phyloP scores from a whole-genome alignment of 2,797 vertebrate species.

The Sebastes steindachneri region DNA sequence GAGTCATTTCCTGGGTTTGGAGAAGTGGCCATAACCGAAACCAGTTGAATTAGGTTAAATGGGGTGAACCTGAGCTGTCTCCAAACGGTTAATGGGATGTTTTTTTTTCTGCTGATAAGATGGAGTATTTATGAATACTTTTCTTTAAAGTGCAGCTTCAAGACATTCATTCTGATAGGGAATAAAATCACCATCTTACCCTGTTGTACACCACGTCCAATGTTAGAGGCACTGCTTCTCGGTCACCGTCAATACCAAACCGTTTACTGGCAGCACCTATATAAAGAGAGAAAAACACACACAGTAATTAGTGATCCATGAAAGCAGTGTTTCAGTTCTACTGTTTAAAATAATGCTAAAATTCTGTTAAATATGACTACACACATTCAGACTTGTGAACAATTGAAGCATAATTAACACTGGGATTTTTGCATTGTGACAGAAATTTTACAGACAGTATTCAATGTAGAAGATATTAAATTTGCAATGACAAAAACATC shows the following conservation, averaged over 20 bases:
- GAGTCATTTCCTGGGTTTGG: background rate
- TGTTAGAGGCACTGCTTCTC: conserved; percentile 93
- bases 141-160: background rate
- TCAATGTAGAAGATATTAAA: background rate
- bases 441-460: background rate
- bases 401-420: background rate
- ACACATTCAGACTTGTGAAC: background rate
- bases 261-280: conserved; percentile 94
- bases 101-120: background rate
- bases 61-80: background rate
- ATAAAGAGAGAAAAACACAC: background rate
- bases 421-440: background rate
- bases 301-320: background rate
- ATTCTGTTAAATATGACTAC: background rate
- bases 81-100: fast-evolving
- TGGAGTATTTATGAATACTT: background rate
- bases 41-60: background rate
- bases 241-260: conserved; percentile 95
- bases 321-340: background rate
- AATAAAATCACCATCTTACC: conserved; percentile 74
- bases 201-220: conserved; percentile 93
- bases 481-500: background rate
- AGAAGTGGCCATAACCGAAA: conserved; percentile 3
- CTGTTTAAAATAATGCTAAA: background rate
- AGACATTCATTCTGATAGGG: background rate